Base-by-base conservation (phyloP, 2,113 vertebrate genomes). In the Peromyscus maniculatus region DNA sequence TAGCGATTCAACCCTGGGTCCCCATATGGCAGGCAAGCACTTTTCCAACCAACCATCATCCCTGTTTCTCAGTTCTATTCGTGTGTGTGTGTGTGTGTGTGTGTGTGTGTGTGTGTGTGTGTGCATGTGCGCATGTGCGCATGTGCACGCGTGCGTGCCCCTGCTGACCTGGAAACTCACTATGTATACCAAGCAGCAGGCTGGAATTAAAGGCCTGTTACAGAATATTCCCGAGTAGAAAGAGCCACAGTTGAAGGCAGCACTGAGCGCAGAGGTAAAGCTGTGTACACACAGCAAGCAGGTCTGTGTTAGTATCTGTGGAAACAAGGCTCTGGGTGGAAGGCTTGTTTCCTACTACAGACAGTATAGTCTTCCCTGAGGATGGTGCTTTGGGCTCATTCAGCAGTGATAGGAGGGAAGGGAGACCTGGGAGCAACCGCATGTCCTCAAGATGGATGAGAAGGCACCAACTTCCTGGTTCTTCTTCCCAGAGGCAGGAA, bases 401-500 rank as follows among this genome's bases (percentile, higher is more conserved):
- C 87, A 79, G 43, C 91, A 79, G 88, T 88, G 43, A 62, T 59
- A 39, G 1, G 36, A 83, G 82, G n/a, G 57, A 28, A 22, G 11
- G 12, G 22, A 39, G 79, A 4, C 33, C 36, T 39, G 22, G 13
- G 36, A 26, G 3, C 13, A 52, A 15, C 57, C 1, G 1, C 13
- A 7, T 16, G 13, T 39, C 22, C n/a, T 64, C 8, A 43, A 43
- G 82, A 39, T n/a, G 6, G 22, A 43, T 16, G n/a, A 28, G 57
- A 9, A 62, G 26, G n/a, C 3, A 9, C n/a, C 55, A 7, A 8
- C 22, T 62, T 62, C 12, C 7, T 0, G n/a, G n/a, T 5, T 3
- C 82, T 43, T 17, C n/a, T 16, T 28, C 6, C 7, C 24, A 43
- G n/a, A 84, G 80, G 26, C 7, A 59, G 43, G 36, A 62, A 28